Base-by-base conservation (phyloP, 1,140 invertebrate species). In the Drosophila jambulina region DNA sequence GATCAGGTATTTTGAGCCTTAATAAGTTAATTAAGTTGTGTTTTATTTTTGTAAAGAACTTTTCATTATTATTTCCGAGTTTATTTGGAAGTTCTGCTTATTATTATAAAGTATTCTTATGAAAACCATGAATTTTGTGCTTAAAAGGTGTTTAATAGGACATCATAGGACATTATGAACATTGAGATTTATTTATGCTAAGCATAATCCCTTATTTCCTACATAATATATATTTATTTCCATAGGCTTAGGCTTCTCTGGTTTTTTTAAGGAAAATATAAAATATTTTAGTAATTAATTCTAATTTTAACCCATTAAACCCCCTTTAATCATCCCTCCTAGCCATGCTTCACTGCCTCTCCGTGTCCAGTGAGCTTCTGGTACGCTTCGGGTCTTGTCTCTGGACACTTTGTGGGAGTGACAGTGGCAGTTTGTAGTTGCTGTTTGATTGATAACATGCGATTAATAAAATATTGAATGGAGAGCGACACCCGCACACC, bases 391-490 rank as follows among this genome's bases (percentile, higher is more conserved):
- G 57, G 45, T 38, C 60, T 51, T 63, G 63, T 78, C 51, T 68
- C 62, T 36, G 34, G 61, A 58, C 74, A 74, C 74, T 74, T 57
- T 76, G 57, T 42, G 60, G 61, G 40, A 48, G 36, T 60, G 45
- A 46, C 64, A 74, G 43, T 84, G 80, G 42, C 81, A 83, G 71
- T 78, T 83, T 71, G 64, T 75, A 68, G 74, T 82, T 79, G 76
- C 71, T 84, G 74, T 84, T 84, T 90, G 85, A 88, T 90, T 88
- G 85, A 88, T 88, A 88, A 85, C 85, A 85, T 90, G 77, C 81
- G 85, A 88, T 88, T 88, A 88, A 90, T 88, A 88, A 88, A 88
- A 90, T 88, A 88, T 88, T 88, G 84, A 83, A 79, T 49, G 63
- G 46, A 27, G 60, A 59, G 49, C 64, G 62, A 78, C 80, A 79